Evolutionary conservation across 2,888 invertebrate genomes (phyloP).

Genomic region (Brenthis ino): DNA sequence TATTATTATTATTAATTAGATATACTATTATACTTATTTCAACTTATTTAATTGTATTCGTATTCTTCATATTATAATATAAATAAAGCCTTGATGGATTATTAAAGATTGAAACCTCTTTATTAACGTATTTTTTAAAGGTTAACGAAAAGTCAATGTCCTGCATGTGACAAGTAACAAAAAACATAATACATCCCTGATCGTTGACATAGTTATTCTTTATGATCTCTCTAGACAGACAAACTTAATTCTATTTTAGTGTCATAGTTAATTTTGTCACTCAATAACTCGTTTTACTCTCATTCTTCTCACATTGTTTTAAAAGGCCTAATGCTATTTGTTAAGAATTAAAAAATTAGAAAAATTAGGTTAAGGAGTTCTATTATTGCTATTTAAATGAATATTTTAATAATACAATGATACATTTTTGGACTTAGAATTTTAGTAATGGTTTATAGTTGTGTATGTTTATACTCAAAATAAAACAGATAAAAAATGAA

Average conservation of each 20-base stretch:
- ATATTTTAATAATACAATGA: background rate
- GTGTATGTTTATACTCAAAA: background rate
- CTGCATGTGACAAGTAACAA: background rate
- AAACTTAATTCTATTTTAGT: conserved; percentile 36
- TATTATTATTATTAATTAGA: too few species aligned
- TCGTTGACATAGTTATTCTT: conserved; percentile 32
- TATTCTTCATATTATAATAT: too few species aligned
- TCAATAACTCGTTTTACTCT: background rate
- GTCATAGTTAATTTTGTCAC: conserved; percentile 27
- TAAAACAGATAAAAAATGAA: background rate
- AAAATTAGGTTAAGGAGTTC: background rate
- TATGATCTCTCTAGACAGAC: conserved; percentile 33
- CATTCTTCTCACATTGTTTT: background rate
- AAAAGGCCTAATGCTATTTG: background rate
- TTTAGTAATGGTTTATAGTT: background rate
- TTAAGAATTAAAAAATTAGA: too few species aligned
- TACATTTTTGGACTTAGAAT: background rate
- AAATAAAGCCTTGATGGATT: too few species aligned
- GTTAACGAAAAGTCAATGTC: too few species aligned
- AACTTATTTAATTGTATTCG: too few species aligned
- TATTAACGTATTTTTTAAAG: too few species aligned
- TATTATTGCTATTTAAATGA: background rate
- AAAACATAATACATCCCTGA: conserved; percentile 27
- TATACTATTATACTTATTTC: too few species aligned
- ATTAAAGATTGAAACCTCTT: too few species aligned